Evolutionary conservation across 1,140 invertebrate genomes (phyloP).

Genomic region (Orchestia grillus): DNA sequence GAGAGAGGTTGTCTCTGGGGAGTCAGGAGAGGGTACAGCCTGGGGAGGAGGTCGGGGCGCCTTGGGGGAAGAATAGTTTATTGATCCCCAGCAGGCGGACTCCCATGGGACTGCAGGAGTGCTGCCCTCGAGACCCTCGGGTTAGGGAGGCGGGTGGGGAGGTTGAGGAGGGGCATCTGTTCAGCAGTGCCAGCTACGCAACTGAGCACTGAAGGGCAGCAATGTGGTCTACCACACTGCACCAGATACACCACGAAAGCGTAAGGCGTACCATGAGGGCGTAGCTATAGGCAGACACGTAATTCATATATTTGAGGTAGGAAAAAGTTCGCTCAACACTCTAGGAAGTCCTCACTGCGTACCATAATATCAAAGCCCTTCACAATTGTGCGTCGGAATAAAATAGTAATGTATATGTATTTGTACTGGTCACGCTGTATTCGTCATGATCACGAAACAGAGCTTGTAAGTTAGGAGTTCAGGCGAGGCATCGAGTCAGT

Average conservation of each 20-base stretch:
- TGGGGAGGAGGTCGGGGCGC: constrained; percentile 26
- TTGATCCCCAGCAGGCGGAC: constrained; percentile 53
- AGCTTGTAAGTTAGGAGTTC: too few species aligned
- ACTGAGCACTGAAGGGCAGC: neutral
- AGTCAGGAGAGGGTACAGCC: constrained; percentile 31
- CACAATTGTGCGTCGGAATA: too few species aligned
- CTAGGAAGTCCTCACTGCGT: too few species aligned
- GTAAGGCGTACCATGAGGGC: too few species aligned
- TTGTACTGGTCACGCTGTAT: too few species aligned
- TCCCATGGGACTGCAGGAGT: constrained; percentile 49
- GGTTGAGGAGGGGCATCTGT: neutral
- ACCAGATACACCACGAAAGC: neutral
- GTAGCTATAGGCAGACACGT: too few species aligned
- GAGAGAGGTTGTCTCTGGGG: constrained; percentile 5
- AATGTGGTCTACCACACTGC: neutral
- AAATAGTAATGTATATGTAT: too few species aligned
- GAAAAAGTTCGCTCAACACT: too few species aligned
- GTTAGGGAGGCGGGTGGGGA: constrained; percentile 11
- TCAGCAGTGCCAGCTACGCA: neutral
- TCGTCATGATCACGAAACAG: too few species aligned
- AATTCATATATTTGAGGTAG: too few species aligned
- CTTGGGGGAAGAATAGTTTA: constrained; percentile 56
- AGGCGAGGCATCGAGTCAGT: neutral
- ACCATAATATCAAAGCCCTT: too few species aligned
- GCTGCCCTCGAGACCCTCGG: constrained; percentile 57